Percentiles rank a stretch among this genome's conserved stretches.
phyloP scores from a whole-genome alignment of 2,797 vertebrate genomes.

The Rhodeus uyekii region DNA sequence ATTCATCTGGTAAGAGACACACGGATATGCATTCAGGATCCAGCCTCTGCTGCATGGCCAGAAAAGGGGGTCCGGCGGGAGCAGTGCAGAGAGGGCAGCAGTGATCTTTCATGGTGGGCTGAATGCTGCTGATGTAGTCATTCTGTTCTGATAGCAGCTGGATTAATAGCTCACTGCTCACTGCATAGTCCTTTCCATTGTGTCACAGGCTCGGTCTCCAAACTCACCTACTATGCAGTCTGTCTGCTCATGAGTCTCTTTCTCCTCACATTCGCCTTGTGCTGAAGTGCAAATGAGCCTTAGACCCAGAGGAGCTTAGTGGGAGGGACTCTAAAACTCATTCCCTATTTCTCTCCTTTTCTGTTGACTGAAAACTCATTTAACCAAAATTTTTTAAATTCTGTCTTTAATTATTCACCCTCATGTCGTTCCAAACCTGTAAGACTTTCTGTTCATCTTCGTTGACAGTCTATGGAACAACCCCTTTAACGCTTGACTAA shows the following conservation, averaged over 20 bases:
- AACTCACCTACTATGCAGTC: slow-evolving; percentile 26
- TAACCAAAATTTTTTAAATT: no score
- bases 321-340: slow-evolving; percentile 44
- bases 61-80: slow-evolving; percentile 5
- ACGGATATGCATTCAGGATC: slow-evolving; percentile 87
- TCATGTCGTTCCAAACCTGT: no score
- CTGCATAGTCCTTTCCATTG: slow-evolving; percentile 8
- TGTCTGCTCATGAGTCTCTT: slow-evolving; percentile 14
- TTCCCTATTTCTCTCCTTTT: slow-evolving; percentile 8
- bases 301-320: slow-evolving; percentile 26
- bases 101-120: slow-evolving; percentile 25
- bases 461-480: no score
- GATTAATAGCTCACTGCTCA: slow-evolving; percentile 14
- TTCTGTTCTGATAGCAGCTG: slow-evolving; percentile 4
- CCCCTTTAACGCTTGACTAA: no score
- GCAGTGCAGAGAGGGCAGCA: slow-evolving; percentile 8
- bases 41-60: slow-evolving; percentile 62
- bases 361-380: slow-evolving; percentile 7
- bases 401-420: no score
- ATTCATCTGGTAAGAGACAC: slow-evolving; percentile 95
- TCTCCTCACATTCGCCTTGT: slow-evolving; percentile 25
- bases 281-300: slow-evolving; percentile 47
- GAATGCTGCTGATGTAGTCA: slow-evolving; percentile 29
- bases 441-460: no score
- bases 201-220: slow-evolving; percentile 1